Percentiles rank a stretch among this genome's conserved stretches.
phyloP scores from a whole-genome alignment of 2,113 vertebrate species.

The Chamaea fasciata region DNA sequence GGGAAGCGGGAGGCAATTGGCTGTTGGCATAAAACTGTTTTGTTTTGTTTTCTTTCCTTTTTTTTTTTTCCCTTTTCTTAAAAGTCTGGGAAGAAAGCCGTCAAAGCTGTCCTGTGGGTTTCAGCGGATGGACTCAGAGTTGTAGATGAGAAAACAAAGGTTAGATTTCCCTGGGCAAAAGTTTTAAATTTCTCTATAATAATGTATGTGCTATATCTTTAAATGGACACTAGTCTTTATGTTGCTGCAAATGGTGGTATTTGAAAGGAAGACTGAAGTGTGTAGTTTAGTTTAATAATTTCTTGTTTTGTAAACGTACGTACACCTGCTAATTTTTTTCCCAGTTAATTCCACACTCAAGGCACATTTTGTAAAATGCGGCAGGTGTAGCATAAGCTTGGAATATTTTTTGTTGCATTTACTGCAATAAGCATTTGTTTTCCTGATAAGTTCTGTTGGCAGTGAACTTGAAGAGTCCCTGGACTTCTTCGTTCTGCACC shows the following conservation, averaged over 20 bases:
- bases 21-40: constrained; percentile 1
- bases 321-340: neutral
- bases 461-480: neutral
- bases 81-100: constrained; percentile 95
- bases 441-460: neutral
- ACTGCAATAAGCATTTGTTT: neutral
- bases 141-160: constrained; percentile 99
- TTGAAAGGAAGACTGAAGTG: neutral
- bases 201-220: neutral
- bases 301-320: neutral
- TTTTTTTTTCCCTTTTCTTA: neutral
- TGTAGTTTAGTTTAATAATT: neutral
- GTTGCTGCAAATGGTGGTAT: neutral
- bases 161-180: constrained; percentile 61
- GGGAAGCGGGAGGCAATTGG: constrained; percentile 18
- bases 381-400: neutral
- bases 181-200: neutral
- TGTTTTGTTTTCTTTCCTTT: neutral
- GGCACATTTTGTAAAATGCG: neutral
- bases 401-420: constrained; percentile 5
- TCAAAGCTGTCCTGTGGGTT: constrained; percentile 95
- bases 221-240: neutral
- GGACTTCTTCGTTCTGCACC: neutral
- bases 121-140: constrained; percentile 96
- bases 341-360: neutral